Base-by-base conservation (phyloP, 1,140 invertebrate genomes). In the Caenorhabditis briggsae region DNA sequence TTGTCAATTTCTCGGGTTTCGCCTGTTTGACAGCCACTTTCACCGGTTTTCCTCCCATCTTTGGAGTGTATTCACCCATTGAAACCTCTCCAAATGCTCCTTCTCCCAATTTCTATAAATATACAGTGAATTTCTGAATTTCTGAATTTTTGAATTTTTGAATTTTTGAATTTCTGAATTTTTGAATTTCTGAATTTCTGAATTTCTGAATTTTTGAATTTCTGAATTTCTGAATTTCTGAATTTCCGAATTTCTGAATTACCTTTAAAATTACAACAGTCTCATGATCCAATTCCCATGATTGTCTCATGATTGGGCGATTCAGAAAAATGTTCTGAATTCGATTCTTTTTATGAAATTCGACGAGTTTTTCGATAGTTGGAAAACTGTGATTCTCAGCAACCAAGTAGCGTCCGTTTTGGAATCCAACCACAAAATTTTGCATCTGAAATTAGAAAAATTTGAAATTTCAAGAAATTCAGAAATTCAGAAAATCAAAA, bases 81-180 rank as follows among this genome's bases (percentile, higher is more conserved):
- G 14, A 33, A 11, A 87, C 87, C 53, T 87, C 84, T 74, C 89
- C 89, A 23, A 90, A 90, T 6, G 89, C 89, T 20, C 89, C 89
- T 83, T 90, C 89, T 50, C 89, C 89, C 53, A 90, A n/a, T 82
- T 88, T 88, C 58, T 33, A 33, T 33, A 33, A 33, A 33, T 33
- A 33, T 33, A 33, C 33, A 3, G 33, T 33, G 1, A 33, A 33
- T 33, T 33, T 33, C 3, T 33, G 3, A 2, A 33, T 33, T 33
- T 33, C 3, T 33, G 3, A 1, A 33, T 33, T 33, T 33, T 33
- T 33, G 33, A 33, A 33, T 33, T 33, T 33, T 33, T 33, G 33
- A 2, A 33, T 33, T 33, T 33, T 3, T n/a, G n/a, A n/a, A n/a
- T n/a, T n/a, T 33, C 33, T 2, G 3, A 33, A 33, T 33, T 33